Evolutionary conservation across 2,113 vertebrate species (phyloP).

Genomic region (Strigops habroptila): DNA sequence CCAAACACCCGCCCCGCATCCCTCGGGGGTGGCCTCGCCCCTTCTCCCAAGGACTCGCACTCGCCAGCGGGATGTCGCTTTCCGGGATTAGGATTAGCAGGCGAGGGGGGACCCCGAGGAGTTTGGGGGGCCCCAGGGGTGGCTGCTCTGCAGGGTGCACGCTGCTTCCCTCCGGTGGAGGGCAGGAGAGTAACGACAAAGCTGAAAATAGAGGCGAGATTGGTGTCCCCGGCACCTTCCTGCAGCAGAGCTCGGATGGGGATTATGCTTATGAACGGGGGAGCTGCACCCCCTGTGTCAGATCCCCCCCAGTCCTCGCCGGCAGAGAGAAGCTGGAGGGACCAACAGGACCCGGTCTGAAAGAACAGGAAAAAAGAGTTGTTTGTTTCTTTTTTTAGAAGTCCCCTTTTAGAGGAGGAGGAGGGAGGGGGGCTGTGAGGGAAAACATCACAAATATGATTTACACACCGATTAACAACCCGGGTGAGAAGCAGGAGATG

Average conservation of each 20-base stretch:
- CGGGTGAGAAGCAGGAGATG: neutral
- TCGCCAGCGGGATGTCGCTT: neutral
- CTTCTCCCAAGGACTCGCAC: neutral
- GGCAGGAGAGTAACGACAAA: conserved; percentile 79
- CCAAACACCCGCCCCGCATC: neutral
- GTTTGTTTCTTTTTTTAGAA: neutral
- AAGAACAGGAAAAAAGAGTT: neutral
- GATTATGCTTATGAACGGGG: neutral
- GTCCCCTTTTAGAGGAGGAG: neutral
- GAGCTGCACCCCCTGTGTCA: too few species aligned
- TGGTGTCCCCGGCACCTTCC: neutral
- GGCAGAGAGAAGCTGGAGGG: too few species aligned
- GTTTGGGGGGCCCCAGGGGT: rapidly evolving
- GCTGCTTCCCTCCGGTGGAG: conserved; percentile 73
- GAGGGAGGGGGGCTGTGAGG: rapidly evolving
- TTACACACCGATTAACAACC: neutral
- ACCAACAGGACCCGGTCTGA: neutral
- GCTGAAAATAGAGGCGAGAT: neutral
- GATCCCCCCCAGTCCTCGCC: neutral
- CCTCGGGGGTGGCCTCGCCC: neutral
- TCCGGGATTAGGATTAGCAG: conserved; percentile 71
- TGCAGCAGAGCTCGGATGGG: neutral
- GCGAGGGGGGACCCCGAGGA: neutral
- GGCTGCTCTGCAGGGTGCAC: neutral
- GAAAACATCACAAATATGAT: neutral